Conservation (phyloP, 2,888 invertebrate genomes). For the Pycnomerus fuliginosus region DNA sequence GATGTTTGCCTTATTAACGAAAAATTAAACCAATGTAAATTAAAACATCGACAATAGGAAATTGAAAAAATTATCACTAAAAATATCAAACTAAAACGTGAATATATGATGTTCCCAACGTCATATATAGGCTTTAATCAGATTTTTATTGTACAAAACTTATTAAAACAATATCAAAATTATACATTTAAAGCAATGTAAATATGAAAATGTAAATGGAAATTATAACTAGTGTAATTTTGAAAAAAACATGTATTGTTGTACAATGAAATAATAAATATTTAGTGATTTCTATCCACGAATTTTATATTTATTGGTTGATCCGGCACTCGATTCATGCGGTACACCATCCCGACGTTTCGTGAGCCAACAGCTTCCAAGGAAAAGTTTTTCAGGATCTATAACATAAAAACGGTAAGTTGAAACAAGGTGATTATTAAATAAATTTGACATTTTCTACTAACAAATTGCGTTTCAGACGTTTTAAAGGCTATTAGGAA, state of each 20-base stretch:
- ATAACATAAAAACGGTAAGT: too few species aligned
- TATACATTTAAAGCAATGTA: slow-evolving; percentile 38
- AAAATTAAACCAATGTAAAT: slow-evolving; percentile 14
- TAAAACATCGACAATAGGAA: slow-evolving; percentile 38
- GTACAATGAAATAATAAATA: slow-evolving; percentile 50
- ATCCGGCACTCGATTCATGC: slow-evolving; percentile 42
- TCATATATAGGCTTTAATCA: slow-evolving; percentile 48
- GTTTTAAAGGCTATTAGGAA: too few species aligned
- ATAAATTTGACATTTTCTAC: neutral
- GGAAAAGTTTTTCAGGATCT: slow-evolving; percentile 47
- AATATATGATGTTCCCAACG: slow-evolving; percentile 18
- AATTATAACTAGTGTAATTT: slow-evolving; percentile 35
- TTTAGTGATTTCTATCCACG: slow-evolving; percentile 48
- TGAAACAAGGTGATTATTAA: slow-evolving; percentile 20
- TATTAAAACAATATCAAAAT: slow-evolving; percentile 39
- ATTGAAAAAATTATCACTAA: slow-evolving; percentile 26
- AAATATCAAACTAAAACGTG: slow-evolving; percentile 17
- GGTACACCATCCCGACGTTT: slow-evolving; percentile 47
- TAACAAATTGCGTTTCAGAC: neutral
- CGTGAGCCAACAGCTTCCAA: slow-evolving; percentile 32
- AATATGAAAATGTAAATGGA: slow-evolving; percentile 44
- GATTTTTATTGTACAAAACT: slow-evolving; percentile 49
- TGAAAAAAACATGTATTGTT: slow-evolving; percentile 48
- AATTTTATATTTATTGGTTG: slow-evolving; percentile 42
- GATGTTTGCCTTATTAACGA: slow-evolving; percentile 26